Conservation (phyloP, 2,888 invertebrate species). For the Euplexia lucipara region DNA sequence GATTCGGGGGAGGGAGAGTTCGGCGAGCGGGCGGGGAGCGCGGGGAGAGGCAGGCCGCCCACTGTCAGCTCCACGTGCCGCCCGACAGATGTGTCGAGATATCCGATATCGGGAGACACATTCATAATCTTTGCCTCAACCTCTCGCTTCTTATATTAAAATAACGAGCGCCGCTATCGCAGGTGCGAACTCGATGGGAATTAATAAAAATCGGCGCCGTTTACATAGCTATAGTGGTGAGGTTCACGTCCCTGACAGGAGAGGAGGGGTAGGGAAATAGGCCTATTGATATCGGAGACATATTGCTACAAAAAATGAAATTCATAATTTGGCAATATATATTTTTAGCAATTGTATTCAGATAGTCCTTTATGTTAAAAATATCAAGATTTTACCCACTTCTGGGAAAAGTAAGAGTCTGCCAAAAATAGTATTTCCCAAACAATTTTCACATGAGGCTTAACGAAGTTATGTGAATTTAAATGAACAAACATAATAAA, state of each 20-base stretch:
- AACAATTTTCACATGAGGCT: background rate
- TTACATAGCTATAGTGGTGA: constrained; percentile 63
- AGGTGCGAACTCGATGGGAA: constrained; percentile 83
- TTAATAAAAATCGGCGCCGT: constrained; percentile 78
- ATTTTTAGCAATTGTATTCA: constrained; percentile 22
- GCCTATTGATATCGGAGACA: constrained; percentile 48
- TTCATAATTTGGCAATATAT: constrained; percentile 18
- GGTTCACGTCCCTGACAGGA: constrained; percentile 32
- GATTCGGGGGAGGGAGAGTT: constrained; percentile 70
- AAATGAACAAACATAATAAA: constrained; percentile 66
- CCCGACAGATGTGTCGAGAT: constrained; percentile 90
- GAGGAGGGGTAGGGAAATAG: constrained; percentile 42
- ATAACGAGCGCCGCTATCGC: constrained; percentile 80
- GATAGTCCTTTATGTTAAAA: constrained; percentile 22
- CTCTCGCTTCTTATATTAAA: constrained; percentile 88
- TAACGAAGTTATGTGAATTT: constrained; percentile 50
- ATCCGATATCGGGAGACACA: constrained; percentile 90
- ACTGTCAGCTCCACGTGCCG: constrained; percentile 87
- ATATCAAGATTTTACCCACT: constrained; percentile 30
- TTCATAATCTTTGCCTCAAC: constrained; percentile 89
- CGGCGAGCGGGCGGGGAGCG: constrained; percentile 54
- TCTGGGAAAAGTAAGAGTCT: constrained; percentile 1
- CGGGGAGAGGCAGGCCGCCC: constrained; percentile 74
- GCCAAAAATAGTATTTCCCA: constrained; percentile 6
- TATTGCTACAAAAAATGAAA: constrained; percentile 43